phyloP scores from a whole-genome alignment of 1,140 invertebrate genomes.

The Trichonephila inaurata region DNA sequence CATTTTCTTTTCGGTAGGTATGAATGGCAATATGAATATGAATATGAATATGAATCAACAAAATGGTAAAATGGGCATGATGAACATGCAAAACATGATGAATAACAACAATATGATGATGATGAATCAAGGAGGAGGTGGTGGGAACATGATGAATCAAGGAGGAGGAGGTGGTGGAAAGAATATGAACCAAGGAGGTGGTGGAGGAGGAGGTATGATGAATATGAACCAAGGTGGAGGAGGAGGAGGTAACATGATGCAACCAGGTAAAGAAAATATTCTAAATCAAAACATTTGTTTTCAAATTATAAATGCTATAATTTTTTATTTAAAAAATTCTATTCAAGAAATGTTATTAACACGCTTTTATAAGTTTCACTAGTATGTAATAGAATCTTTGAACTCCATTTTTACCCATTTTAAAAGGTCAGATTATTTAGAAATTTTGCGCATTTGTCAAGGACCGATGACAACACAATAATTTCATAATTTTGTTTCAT shows the following conservation, averaged over 20 bases:
- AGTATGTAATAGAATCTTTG: too few species aligned
- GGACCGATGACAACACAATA: too few species aligned
- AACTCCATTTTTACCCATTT: too few species aligned
- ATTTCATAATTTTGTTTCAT: too few species aligned
- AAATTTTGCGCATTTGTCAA: too few species aligned
- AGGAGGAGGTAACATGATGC: background rate
- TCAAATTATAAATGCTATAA: background rate
- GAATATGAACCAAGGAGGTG: conserved; percentile 43
- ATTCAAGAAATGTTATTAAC: too few species aligned
- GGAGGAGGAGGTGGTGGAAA: background rate
- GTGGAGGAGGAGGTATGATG: background rate
- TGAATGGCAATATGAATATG: background rate
- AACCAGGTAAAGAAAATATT: background rate
- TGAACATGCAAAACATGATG: conserved; percentile 14
- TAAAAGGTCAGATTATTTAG: too few species aligned
- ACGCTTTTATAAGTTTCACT: too few species aligned
- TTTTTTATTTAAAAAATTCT: too few species aligned
- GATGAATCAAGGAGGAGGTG: conserved; percentile 39
- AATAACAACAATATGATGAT: conserved; percentile 43
- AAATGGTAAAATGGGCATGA: background rate
- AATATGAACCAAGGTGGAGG: background rate
- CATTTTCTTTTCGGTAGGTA: background rate
- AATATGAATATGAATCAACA: conserved; percentile 30
- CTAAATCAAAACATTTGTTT: background rate
- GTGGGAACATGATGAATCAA: conserved; percentile 35